Evolutionary conservation across 2,888 invertebrate genomes (phyloP).

Genomic region (Eupithecia vulgata): DNA sequence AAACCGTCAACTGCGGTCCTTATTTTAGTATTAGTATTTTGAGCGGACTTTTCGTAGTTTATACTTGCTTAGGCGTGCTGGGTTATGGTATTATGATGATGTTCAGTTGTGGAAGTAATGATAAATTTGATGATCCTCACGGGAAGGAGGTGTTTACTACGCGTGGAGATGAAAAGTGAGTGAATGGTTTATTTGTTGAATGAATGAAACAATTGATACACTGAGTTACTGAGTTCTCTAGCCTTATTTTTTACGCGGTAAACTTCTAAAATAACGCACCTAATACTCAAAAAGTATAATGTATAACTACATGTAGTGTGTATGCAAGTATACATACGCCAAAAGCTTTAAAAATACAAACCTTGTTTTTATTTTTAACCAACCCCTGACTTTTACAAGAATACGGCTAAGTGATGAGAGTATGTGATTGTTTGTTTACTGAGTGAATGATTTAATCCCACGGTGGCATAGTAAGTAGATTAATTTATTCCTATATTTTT

Average conservation of each 20-base stretch:
- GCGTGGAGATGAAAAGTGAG: background rate
- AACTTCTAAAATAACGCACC: too few relatives aligned
- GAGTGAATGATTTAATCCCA: background rate
- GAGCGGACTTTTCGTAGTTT: constrained; percentile 49
- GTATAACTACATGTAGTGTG: too few relatives aligned
- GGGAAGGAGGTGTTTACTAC: constrained; percentile 42
- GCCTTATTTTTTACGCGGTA: too few relatives aligned
- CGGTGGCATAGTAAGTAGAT: background rate
- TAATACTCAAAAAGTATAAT: too few relatives aligned
- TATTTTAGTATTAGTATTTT: constrained; percentile 58
- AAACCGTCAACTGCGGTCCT: constrained; percentile 58
- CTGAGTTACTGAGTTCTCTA: background rate
- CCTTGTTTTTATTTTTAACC: background rate
- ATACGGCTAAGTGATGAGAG: background rate
- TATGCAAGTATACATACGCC: too few relatives aligned
- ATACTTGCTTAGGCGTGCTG: constrained; percentile 49
- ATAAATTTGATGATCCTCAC: constrained; percentile 61
- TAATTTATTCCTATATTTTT: background rate
- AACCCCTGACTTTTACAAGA: background rate
- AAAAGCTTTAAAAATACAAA: too few relatives aligned
- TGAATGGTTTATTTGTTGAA: background rate
- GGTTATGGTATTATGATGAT: constrained; percentile 51
- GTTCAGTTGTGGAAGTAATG: constrained; percentile 49
- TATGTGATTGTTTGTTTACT: background rate
- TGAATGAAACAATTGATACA: background rate